Base-by-base conservation (phyloP, 1,140 invertebrate species). In the Calephelis virginiensis region DNA sequence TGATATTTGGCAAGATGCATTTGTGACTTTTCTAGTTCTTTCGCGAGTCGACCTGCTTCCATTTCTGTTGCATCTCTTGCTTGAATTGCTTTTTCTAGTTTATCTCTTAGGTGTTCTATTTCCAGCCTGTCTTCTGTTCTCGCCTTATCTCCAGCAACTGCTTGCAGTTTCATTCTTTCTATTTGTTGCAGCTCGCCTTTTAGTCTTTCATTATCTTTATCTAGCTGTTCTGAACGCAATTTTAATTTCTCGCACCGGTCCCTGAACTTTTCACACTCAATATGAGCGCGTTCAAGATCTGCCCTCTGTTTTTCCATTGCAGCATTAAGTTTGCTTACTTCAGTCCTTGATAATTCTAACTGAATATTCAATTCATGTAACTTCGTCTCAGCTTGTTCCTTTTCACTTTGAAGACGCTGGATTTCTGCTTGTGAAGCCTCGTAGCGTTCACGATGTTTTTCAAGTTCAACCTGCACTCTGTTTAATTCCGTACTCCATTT, bases 11-110 rank as follows among this genome's bases (percentile, higher is more conserved):
- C 93, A 61, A 97, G 91, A 83, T 96, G 94, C 87, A 96, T 93
- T 80, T 96, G 96, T 43, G 95, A 94, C 87, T 97, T 97, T 86
- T 97, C 97, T 40, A 98, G 90, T 86, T 98, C 97, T 78, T 97
- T 96, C 9, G 95, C 96, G 59, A 98, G 89, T 62, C 96, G 93
- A 73, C 95, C 96, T 56, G 96, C 94, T 87, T 98, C 97, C 77
- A 96, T 92, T 91, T 97, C 96, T 10, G 96, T 96, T 56, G 96
- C 94, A 83, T 96, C 95, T 73, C 95, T 92, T 6, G 95, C 94
- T 72, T 94, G 93, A 45, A 95, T 94, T 7, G 95, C 94, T 89
- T 97, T 98, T 75, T 98, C 96, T 61, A 97, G 88, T 88, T 96
- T 96, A 71, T 97, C 96, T 77, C 96, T 94, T 66, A 97, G 86